These are phyloP conservation scores for Smithornis capensis DNA, from an alignment of 2,113 vertebrate genomes.

Conservation along the genomic window DNA sequence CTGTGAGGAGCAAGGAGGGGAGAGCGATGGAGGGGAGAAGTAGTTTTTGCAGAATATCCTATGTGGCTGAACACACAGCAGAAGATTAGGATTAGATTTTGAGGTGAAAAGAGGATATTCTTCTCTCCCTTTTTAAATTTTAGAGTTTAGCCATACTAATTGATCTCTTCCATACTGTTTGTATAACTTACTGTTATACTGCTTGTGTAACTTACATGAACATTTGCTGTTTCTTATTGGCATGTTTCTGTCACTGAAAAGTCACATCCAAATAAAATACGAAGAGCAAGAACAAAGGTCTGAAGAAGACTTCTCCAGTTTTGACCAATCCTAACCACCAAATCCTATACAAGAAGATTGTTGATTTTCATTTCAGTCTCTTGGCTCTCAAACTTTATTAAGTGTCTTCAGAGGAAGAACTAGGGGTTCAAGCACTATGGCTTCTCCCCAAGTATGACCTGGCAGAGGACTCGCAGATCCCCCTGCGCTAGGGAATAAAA, in stretches of 20 bases:
- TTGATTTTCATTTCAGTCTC: background rate
- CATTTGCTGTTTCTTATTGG: background rate
- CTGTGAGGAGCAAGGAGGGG: fast-evolving
- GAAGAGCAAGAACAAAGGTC: background rate
- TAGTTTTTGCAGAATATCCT: background rate
- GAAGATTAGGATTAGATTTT: background rate
- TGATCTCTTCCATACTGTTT: background rate
- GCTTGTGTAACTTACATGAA: fast-evolving
- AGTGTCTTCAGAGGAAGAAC: background rate
- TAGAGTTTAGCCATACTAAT: background rate
- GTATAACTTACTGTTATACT: no score
- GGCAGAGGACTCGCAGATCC: background rate
- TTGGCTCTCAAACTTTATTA: background rate
- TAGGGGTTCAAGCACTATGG: background rate
- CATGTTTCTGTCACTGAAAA: background rate
- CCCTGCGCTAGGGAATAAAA: background rate
- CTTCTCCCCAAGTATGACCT: background rate
- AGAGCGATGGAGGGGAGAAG: background rate
- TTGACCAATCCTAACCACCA: background rate
- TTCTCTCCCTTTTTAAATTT: background rate
- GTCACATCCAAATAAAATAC: background rate
- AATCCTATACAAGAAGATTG: background rate
- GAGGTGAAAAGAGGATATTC: background rate
- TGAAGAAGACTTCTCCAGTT: background rate
- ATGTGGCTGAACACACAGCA: background rate